Percentiles rank a stretch among this genome's conserved stretches.
phyloP scores from a whole-genome alignment of 2,113 vertebrate species.

The Xyrauchen texanus region DNA sequence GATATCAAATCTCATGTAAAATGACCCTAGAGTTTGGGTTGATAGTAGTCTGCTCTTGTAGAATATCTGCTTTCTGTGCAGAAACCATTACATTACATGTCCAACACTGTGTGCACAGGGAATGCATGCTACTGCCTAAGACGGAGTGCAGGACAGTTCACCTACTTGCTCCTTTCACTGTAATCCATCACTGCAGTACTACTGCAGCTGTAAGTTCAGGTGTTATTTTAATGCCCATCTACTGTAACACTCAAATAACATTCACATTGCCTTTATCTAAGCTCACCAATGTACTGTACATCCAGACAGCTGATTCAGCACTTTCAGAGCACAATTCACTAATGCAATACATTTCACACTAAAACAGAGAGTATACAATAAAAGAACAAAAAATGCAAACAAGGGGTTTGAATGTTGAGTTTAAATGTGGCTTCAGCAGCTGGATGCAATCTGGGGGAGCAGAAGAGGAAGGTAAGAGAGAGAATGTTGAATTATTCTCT shows the following conservation, averaged over 20 bases:
- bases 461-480: constrained; percentile 6
- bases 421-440: background rate
- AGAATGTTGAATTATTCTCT: background rate
- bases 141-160: background rate
- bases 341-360: background rate
- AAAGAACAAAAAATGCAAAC: no score
- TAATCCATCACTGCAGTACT: constrained; percentile 18
- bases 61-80: no score
- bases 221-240: constrained; percentile 5
- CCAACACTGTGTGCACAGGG: background rate
- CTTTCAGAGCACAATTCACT: background rate
- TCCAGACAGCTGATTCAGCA: background rate
- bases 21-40: background rate
- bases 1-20: background rate
- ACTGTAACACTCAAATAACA: background rate
- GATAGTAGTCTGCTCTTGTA: no score
- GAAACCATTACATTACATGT: background rate
- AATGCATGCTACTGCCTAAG: background rate
- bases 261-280: background rate
- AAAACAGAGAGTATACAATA: no score
- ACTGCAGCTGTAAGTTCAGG: background rate
- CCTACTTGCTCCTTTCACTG: background rate
- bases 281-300: background rate
- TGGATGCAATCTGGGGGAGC: background rate
- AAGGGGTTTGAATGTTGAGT: background rate